A percentile compares a stretch with the other conserved stretches of the same genome.
Conservation (phyloP, 2,888 invertebrate genomes). For the Escarpia spicata region DNA sequence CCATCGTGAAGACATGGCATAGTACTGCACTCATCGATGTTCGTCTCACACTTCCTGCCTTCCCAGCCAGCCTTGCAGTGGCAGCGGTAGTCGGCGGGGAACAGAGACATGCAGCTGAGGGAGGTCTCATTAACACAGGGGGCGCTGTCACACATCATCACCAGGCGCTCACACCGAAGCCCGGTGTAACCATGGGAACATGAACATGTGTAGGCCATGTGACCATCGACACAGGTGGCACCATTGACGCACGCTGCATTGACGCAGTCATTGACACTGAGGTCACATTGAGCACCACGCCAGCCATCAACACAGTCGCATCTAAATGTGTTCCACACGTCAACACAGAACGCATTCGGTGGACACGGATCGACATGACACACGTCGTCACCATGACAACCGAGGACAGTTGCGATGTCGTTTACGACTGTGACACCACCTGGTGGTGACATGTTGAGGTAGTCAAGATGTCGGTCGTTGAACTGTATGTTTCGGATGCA, state of each 20-base stretch:
- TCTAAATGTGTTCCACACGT: constrained; percentile 52
- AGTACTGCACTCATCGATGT: constrained; percentile 40
- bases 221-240: constrained; percentile 47
- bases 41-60: constrained; percentile 44
- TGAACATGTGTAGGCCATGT: constrained; percentile 46
- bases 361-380: constrained; percentile 53
- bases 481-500: constrained; percentile 53
- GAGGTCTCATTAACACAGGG: constrained; percentile 49
- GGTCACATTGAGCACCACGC: constrained; percentile 50
- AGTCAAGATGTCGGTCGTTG: constrained; percentile 44
- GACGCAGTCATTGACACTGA: constrained; percentile 49
- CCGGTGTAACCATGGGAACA: constrained; percentile 45
- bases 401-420: constrained; percentile 38
- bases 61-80: constrained; percentile 52
- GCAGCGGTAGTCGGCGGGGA: constrained; percentile 49
- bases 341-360: constrained; percentile 50
- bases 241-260: constrained; percentile 31
- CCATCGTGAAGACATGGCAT: constrained; percentile 36
- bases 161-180: constrained; percentile 46
- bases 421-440: constrained; percentile 39
- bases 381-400: constrained; percentile 52
- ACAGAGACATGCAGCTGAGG: constrained; percentile 44
- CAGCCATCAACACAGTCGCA: constrained; percentile 57
- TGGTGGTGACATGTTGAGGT: constrained; percentile 22
- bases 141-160: constrained; percentile 47